Base-by-base conservation (phyloP, 2,113 vertebrate genomes). In the Eurystomus gularis region DNA sequence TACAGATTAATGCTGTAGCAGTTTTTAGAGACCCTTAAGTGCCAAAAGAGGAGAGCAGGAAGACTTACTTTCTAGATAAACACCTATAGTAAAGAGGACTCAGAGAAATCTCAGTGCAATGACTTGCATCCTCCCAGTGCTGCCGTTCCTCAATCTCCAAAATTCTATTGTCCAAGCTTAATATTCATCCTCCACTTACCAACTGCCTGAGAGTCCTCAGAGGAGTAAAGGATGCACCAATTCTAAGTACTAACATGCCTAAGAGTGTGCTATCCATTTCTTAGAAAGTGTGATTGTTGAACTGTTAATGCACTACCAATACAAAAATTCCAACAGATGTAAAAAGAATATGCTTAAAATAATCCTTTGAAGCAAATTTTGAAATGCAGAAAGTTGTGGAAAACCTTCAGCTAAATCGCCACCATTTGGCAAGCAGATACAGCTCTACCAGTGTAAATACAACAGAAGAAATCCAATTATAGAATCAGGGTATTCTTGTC, bases 291-390 rank as follows among this genome's bases (percentile, higher is more conserved):
- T 33, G 11, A 4, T 65, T 77, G 23, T 69, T n/a, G 11, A 5
- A 3, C 7, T 14, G 11, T 4, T n/a, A 17, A 42, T 5, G 8
- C 10, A 0, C 16, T 35, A 40, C 33, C 40, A 71, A 21, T 0
- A 15, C 65, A 52, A 24, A 44, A 94, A 65, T 9, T 29, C 60
- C 70, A 54, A 9, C 39, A 16, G 31, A 1, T 73, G 49, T 33
- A 61, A 68, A 48, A 78, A 19, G 44, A 8, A 15, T 0, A 3
- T 10, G 65, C 60, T 69, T 37, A 33, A 20, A 92, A 78, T 31
- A 65, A 35, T 29, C 40, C 49, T 12, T 51, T 18, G 40, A 29
- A 16, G 39, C 24, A 31, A 64, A 62, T 35, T 51, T 80, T 29
- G 40, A 78, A 51, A 40, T 2, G 23, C 48, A 77, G 18, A 55